phyloP scores from a whole-genome alignment of 2,888 invertebrate genomes.

The Ferdinandea cuprea region DNA sequence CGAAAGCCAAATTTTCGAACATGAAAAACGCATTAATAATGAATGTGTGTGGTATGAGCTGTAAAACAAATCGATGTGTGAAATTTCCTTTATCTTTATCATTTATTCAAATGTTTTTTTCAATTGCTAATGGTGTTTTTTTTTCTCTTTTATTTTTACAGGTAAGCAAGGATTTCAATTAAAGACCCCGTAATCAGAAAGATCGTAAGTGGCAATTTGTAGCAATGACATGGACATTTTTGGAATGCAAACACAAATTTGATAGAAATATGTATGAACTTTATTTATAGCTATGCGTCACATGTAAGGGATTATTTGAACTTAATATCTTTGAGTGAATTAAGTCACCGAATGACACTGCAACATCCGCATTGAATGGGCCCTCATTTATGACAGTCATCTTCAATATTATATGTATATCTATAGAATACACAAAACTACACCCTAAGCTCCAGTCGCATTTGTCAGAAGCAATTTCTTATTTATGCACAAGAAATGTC shows the following conservation, averaged over 20 bases:
- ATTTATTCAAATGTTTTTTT: slow-evolving; percentile 29
- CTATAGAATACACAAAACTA: too few relatives aligned
- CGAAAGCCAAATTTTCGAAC: slow-evolving; percentile 45
- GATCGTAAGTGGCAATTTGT: slow-evolving; percentile 30
- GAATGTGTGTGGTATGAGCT: slow-evolving; percentile 21
- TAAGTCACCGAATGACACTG: not conserved
- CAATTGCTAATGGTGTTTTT: slow-evolving; percentile 10
- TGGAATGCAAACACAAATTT: too few relatives aligned
- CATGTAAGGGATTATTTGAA: not conserved
- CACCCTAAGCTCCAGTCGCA: not conserved
- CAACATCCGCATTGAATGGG: not conserved
- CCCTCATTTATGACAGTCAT: not conserved
- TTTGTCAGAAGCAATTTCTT: not conserved
- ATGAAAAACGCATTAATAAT: slow-evolving; percentile 66
- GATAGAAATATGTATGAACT: not conserved
- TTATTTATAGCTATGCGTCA: too few relatives aligned
- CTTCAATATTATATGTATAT: too few relatives aligned
- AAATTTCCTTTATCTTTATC: slow-evolving; percentile 25
- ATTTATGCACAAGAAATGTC: not conserved
- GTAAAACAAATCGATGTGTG: slow-evolving; percentile 15
- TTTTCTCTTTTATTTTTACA: slow-evolving; percentile 54
- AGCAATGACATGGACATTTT: not conserved
- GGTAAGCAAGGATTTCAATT: slow-evolving; percentile 47
- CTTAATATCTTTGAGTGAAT: not conserved
- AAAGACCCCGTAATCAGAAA: not conserved